Conservation (phyloP, 2,797 vertebrate genomes). For the Phaenicophaeus curvirostris region DNA sequence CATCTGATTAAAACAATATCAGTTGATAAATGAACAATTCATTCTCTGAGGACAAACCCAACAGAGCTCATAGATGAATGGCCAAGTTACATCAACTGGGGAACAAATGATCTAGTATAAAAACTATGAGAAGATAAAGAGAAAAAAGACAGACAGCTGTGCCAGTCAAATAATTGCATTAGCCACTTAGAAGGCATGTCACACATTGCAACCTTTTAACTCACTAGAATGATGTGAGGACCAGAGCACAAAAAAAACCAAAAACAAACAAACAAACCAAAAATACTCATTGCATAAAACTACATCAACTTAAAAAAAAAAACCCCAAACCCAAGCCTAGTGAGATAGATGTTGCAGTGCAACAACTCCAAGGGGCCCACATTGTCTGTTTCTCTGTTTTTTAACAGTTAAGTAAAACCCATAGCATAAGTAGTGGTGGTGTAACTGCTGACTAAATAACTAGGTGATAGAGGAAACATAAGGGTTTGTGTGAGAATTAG, state of each 20-base stretch:
- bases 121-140: background rate
- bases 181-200: background rate
- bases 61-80: background rate
- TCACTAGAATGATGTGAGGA: background rate
- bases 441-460: background rate
- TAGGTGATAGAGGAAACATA: background rate
- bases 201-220: background rate
- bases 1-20: background rate
- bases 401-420: background rate
- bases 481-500: background rate
- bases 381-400: background rate
- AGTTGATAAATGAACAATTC: background rate
- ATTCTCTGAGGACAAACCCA: background rate
- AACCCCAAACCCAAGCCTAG: background rate
- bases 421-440: background rate
- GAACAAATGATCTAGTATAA: background rate
- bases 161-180: background rate
- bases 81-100: background rate
- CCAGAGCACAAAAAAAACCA: background rate
- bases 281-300: background rate
- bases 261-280: no score
- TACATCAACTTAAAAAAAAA: background rate
- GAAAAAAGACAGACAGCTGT: background rate
- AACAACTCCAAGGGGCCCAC: background rate
- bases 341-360: background rate